Conservation (phyloP, 1,140 invertebrate species). For the Drosophila repleta region DNA sequence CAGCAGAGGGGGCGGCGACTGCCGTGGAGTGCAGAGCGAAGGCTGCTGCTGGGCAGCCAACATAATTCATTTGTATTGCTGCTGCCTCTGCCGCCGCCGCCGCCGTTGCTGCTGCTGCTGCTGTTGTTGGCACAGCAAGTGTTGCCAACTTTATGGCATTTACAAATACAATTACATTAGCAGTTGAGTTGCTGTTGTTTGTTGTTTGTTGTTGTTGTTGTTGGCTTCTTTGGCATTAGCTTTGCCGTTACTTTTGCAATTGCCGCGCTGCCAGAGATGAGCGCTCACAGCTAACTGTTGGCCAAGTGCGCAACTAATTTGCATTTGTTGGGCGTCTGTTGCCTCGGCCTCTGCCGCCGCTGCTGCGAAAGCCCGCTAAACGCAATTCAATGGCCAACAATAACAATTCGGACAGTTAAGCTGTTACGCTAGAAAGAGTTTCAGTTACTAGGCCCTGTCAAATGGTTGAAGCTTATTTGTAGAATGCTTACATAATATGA, state of each 20-base stretch:
- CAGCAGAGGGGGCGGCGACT: background rate
- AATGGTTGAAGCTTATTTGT: conserved; percentile 5
- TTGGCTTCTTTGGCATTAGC: conserved; percentile 34
- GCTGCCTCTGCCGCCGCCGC: no score
- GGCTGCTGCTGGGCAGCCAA: conserved; percentile 39
- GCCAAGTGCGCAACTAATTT: conserved; percentile 76
- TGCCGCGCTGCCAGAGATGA: conserved; percentile 45
- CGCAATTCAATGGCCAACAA: conserved; percentile 46
- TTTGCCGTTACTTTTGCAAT: conserved; percentile 56
- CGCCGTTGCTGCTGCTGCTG: conserved; percentile 20
- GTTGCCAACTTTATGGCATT: conserved; percentile 82
- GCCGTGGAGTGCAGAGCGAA: conserved; percentile 1
- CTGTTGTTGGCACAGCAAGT: conserved; percentile 71
- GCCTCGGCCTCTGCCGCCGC: background rate
- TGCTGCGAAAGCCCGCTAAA: conserved; percentile 31
- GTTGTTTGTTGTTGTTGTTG: conserved; percentile 4
- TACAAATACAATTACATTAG: conserved; percentile 81
- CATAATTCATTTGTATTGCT: conserved; percentile 67
- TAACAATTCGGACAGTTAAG: conserved; percentile 13
- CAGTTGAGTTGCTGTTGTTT: conserved; percentile 23
- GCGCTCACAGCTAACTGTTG: conserved; percentile 67
- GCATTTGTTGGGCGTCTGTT: conserved; percentile 53
- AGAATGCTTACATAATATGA: conserved; percentile 19
- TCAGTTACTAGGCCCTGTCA: background rate
- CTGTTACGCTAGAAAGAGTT: conserved; percentile 26